These are phyloP conservation scores for Temnothorax rugatulus DNA, from an alignment of 2,888 invertebrate genomes.

Conservation along the genomic window DNA sequence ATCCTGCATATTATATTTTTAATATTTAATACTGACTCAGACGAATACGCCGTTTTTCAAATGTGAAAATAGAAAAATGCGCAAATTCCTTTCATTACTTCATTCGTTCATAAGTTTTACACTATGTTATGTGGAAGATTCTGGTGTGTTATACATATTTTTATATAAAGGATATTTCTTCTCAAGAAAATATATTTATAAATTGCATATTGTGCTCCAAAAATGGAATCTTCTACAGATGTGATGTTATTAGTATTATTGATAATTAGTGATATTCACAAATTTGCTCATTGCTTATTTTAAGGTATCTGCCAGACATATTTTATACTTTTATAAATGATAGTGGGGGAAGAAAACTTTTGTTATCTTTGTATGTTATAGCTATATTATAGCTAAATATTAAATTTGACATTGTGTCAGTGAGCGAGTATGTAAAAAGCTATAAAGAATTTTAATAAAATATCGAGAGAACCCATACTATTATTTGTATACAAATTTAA, in stretches of 20 bases:
- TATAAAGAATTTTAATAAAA: slow-evolving; percentile 43
- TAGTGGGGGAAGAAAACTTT: not conserved
- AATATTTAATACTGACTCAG: not conserved
- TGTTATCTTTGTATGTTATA: slow-evolving; percentile 2
- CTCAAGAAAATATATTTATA: not conserved
- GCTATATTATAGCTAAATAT: not conserved
- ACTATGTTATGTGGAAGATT: not conserved
- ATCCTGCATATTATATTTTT: not conserved
- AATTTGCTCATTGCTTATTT: slow-evolving; percentile 13
- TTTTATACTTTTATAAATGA: slow-evolving; percentile 34
- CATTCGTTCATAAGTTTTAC: slow-evolving; percentile 27
- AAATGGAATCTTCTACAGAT: slow-evolving; percentile 39
- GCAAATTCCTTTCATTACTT: slow-evolving; percentile 4
- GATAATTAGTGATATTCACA: not conserved
- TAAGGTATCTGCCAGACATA: not conserved
- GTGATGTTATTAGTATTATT: slow-evolving; percentile 65
- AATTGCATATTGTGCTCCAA: not conserved
- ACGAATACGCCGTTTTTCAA: not conserved
- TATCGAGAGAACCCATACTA: not conserved
- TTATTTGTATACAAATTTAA: not conserved
- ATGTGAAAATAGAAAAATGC: not conserved
- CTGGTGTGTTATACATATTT: slow-evolving; percentile 19
- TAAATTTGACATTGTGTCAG: not conserved
- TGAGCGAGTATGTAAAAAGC: not conserved
- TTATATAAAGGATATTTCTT: slow-evolving; percentile 25